These are phyloP conservation scores for Pristionchus fissidentatus DNA, from an alignment of 2,888 invertebrate genomes.

Conservation along the genomic window DNA sequence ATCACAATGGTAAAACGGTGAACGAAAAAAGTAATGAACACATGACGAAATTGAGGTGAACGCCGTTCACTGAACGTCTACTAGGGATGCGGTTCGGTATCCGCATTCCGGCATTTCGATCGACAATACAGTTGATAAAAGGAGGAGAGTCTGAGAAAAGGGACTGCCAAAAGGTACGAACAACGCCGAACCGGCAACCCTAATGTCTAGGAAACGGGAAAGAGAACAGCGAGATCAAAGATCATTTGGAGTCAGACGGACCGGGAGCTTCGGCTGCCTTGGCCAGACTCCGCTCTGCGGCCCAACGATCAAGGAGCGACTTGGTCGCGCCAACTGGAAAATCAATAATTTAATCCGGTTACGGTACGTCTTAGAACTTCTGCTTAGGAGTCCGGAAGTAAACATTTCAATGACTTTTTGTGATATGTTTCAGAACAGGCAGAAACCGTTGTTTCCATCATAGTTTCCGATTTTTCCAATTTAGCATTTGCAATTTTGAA, in stretches of 20 bases:
- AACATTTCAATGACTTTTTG: too few relatives aligned
- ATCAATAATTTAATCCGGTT: neutral
- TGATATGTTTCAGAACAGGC: too few relatives aligned
- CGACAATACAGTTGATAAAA: neutral
- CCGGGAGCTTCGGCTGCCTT: neutral
- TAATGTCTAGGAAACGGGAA: too few relatives aligned
- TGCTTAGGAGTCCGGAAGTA: too few relatives aligned
- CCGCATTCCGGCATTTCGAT: neutral
- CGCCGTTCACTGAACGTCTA: neutral
- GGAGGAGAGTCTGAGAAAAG: neutral
- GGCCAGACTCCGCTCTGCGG: constrained; percentile 28
- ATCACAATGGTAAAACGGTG: neutral
- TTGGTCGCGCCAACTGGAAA: constrained; percentile 4
- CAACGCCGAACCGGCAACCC: too few relatives aligned
- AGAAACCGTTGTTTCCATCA: too few relatives aligned
- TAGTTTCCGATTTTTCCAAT: too few relatives aligned
- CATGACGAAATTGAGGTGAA: neutral
- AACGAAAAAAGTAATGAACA: neutral
- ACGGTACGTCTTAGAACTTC: too few relatives aligned
- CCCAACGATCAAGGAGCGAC: constrained; percentile 3
- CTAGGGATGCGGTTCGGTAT: neutral
- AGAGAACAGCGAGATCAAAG: neutral
- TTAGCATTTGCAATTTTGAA: neutral
- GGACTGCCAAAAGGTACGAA: too few relatives aligned
- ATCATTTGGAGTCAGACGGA: neutral